Evolutionary conservation across 2,113 vertebrate genomes (phyloP).

Genomic region (Grammomys dolichurus): DNA sequence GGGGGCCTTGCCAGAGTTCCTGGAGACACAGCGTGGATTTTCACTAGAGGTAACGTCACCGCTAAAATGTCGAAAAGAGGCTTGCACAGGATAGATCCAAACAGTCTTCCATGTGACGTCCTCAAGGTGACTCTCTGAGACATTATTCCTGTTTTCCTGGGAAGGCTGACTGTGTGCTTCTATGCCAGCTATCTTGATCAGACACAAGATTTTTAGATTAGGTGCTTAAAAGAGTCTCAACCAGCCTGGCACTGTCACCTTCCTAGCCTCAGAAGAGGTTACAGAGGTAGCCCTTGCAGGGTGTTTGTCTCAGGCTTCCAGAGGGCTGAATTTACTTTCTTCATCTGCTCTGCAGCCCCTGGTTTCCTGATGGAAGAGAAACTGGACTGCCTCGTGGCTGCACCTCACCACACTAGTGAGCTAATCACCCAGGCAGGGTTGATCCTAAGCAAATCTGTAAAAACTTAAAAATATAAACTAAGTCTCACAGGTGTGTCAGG

Average conservation of each 20-base stretch:
- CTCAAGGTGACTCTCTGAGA: conserved; percentile 24
- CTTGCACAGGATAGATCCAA: background rate
- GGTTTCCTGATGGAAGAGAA: background rate
- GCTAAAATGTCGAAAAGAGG: background rate
- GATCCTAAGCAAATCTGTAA: background rate
- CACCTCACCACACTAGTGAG: background rate
- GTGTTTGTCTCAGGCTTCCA: conserved; percentile 75
- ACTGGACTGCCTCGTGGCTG: background rate
- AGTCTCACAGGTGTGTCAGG: background rate
- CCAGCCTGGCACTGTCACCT: conserved; percentile 68
- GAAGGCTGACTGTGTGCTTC: background rate
- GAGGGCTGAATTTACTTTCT: background rate
- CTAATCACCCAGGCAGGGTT: too few relatives aligned
- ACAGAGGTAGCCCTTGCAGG: conserved; percentile 43
- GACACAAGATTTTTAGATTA: background rate
- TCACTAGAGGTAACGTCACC: conserved; percentile 23
- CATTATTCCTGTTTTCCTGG: background rate
- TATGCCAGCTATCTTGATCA: background rate
- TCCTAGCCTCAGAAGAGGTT: conserved; percentile 69
- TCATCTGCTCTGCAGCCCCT: background rate
- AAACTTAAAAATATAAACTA: background rate
- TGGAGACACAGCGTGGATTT: background rate
- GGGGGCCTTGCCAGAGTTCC: background rate
- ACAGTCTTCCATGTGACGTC: conserved; percentile 18
- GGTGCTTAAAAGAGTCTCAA: conserved; percentile 24